These are phyloP conservation scores for Scleropages formosus DNA, from an alignment of 2,797 vertebrate species.

Conservation along the genomic window DNA sequence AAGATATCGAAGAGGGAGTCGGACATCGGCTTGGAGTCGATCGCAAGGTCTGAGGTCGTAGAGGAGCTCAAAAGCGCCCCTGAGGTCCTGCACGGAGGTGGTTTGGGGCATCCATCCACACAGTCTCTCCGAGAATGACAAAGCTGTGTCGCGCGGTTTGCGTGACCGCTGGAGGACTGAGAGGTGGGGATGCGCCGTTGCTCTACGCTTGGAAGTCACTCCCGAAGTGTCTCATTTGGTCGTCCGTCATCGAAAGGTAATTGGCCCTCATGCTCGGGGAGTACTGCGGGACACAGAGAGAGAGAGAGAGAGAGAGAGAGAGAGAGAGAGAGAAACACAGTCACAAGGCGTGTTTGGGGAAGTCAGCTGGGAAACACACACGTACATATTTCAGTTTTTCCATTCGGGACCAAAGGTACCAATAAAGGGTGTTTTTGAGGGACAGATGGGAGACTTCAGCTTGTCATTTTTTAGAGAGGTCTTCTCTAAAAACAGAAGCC, in stretches of 20 bases:
- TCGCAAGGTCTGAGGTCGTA: neutral
- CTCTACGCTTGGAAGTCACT: slow-evolving; percentile 79
- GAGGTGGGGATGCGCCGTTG: neutral
- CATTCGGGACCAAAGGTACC: neutral
- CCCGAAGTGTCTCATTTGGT: slow-evolving; percentile 76
- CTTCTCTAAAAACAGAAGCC: neutral
- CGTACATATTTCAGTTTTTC: neutral
- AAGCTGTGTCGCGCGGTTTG: neutral
- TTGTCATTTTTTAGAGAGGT: neutral
- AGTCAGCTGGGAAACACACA: neutral
- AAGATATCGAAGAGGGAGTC: neutral
- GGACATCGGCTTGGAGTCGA: neutral
- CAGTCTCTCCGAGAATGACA: neutral
- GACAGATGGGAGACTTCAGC: neutral
- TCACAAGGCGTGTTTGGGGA: neutral
- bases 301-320: slow-evolving; percentile 22
- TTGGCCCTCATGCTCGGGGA: slow-evolving; percentile 96
- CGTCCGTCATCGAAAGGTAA: slow-evolving; percentile 88
- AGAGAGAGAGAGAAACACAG: slow-evolving; percentile 21
- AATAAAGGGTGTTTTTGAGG: neutral
- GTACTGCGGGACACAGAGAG: slow-evolving; percentile 69
- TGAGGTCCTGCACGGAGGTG: neutral
- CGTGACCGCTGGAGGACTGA: neutral
- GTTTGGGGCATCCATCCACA: neutral
- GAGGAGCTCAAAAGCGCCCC: neutral